Base-by-base conservation (phyloP, 2,113 vertebrate genomes). In the Himantopus leucocephalus region DNA sequence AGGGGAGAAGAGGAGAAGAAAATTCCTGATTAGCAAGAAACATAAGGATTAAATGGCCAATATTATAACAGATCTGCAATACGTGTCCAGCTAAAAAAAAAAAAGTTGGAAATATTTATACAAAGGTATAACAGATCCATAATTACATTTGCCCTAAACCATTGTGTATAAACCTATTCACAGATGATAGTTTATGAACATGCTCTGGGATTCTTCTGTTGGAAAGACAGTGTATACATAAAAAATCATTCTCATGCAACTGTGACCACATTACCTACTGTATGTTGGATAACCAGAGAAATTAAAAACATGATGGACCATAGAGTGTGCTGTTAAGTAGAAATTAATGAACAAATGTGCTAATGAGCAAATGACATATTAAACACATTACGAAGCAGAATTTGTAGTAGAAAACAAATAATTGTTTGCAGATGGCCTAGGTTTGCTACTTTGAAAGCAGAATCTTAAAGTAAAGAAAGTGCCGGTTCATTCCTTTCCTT, bases 401-500 rank as follows among this genome's bases (percentile, higher is more conserved):
- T 62, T 78, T 52, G 14, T 84, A 87, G 45, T 50, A 85, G 77
- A 72, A 96, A 92, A 78, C 5, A 55, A 83, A 64, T 16, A 0
- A 79, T 24, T 72, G 15, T 37, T 94, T 81, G n/a, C 53, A 88
- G 43, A 48, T 71, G 41, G 87, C 48, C 47, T 52, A 50, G 48
- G 10, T 64, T 81, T 78, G 30, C 55, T 78, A 67, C 43, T 81
- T 66, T 91, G 70, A 88, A 91, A 88, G 29, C 3, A 64, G 45
- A 88, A 83, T 77, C 62, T 74, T 34, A 41, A 41, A 82, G 37
- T 89, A 85, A 90, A 93, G n/a, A 67, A 89, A 94, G 72, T 79
- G n/a, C 45, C 90, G 71, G 92, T 85, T 94, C 13, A 71, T 90
- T 95, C 47, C 23, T 95, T 97, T 84, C n/a, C 66, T 91, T 95